Evolutionary conservation across 2,113 vertebrate genomes (phyloP), one percentile per base, ranked within the genome.

Genomic region (Chlorodrepanis virens): DNA sequence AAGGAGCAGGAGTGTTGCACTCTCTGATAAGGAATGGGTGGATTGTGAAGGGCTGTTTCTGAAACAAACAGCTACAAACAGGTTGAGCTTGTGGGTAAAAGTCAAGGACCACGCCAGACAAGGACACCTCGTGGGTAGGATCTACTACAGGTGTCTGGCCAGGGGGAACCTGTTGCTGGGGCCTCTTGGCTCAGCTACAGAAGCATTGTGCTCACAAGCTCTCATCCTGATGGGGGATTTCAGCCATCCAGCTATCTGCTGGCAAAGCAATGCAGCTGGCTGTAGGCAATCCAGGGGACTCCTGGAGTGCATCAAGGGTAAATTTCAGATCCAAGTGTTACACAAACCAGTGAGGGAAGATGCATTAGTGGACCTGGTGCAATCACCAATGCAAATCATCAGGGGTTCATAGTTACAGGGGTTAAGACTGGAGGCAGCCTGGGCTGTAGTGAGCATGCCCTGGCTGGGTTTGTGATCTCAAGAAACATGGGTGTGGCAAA

Each of bases 131-230:
- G 0, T 59, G 52, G 10, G 9, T 47, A 29, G 33, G 28, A 22
- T 67, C 68, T 29, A 2, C 23, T 37, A 5, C 14, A 57, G 25
- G 14, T 33, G 18, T 44, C 14, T 74, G 31, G 28, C 10, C 28
- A 44, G 28, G 22, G 31, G 8, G 5, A 37, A 7, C 50, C 35
- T 29, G 8, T 15, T 50, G 18, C 10, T 0, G 2, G 10, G 27
- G 53, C 45, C 37, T 52, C 37, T 33, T 60, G 35, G 10, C 52
- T 44, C 31, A 89, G 33, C 10, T n/a, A 4, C 31, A 52, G 44
- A 67, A 44, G 23, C 23, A 21, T 39, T 0, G 0, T 1, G 4
- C 23, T 81, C 12, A 5, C 7, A 2, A 67, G n/a, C 39, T 39
- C 23, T 67, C 33, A 10, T 39, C 39, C 45, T 67, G 28, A 5